These are phyloP conservation scores for Arctopsyche grandis DNA, from an alignment of 1,140 invertebrate genomes.

Conservation along the genomic window DNA sequence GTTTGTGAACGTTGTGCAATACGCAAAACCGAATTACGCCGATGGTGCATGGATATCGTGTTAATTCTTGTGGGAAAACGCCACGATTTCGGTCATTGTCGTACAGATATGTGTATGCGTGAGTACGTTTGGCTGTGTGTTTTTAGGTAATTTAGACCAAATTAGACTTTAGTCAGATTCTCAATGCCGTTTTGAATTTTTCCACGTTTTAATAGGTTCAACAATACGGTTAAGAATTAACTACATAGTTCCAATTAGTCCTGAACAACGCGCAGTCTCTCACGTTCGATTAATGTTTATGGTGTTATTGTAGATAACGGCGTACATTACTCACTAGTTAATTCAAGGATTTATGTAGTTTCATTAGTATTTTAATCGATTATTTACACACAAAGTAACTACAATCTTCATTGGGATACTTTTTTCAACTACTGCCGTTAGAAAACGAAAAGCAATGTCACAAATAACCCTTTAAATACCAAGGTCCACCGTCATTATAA, in stretches of 20 bases:
- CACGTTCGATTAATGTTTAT: constrained; percentile 23
- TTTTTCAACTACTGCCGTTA: too few relatives aligned
- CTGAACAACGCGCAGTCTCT: not conserved
- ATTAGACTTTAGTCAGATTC: not conserved
- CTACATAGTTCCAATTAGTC: not conserved
- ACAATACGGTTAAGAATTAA: too few relatives aligned
- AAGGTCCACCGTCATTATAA: too few relatives aligned
- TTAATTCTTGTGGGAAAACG: constrained; percentile 17
- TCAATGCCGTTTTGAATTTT: not conserved
- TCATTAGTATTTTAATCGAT: too few relatives aligned
- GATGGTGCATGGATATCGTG: not conserved
- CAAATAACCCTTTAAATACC: too few relatives aligned
- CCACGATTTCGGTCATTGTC: not conserved
- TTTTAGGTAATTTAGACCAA: too few relatives aligned
- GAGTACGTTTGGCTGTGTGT: too few relatives aligned
- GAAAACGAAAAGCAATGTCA: too few relatives aligned
- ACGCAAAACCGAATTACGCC: constrained; percentile 15
- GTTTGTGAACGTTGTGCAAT: not conserved
- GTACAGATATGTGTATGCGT: not conserved
- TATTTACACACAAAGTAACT: too few relatives aligned
- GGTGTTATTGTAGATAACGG: not conserved
- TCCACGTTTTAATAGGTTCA: not conserved
- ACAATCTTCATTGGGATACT: too few relatives aligned
- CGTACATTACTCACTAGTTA: not conserved
- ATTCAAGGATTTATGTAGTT: not conserved